Evolutionary conservation across 2,113 vertebrate genomes (phyloP).

Genomic region (Eurypyga helias): DNA sequence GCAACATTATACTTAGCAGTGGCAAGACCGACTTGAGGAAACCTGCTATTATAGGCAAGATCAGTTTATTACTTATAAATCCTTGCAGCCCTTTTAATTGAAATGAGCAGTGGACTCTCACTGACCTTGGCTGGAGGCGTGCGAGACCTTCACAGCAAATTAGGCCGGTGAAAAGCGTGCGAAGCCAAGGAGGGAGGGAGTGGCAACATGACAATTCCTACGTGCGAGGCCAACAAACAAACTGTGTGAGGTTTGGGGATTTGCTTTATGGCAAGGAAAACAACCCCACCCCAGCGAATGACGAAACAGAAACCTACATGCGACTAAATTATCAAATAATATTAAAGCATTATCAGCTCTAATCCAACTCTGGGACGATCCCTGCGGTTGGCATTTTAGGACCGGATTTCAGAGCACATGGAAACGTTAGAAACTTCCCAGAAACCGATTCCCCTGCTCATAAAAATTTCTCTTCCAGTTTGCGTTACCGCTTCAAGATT

Average conservation of each 20-base stretch:
- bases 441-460: neutral
- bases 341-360: neutral
- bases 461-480: neutral
- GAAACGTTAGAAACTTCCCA: neutral
- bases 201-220: conserved; percentile 10
- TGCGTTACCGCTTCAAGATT: conserved; percentile 19
- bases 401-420: neutral
- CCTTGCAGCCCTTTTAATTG: conserved; percentile 75
- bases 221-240: conserved; percentile 40
- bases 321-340: conserved; percentile 35
- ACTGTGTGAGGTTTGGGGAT: conserved; percentile 19
- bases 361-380: neutral
- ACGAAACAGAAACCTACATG: conserved; percentile 25
- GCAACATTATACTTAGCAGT: conserved; percentile 60
- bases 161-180: neutral
- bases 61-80: conserved; percentile 73
- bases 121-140: conserved; percentile 54
- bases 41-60: conserved; percentile 73
- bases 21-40: conserved; percentile 31
- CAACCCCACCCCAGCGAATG: neutral
- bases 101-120: conserved; percentile 75
- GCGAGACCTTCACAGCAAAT: conserved; percentile 47
- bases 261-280: neutral
- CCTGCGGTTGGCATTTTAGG: neutral
- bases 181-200: neutral